These are phyloP conservation scores for Erpetoichthys calabaricus DNA, from an alignment of 2,797 vertebrate species.

Conservation along the genomic window DNA sequence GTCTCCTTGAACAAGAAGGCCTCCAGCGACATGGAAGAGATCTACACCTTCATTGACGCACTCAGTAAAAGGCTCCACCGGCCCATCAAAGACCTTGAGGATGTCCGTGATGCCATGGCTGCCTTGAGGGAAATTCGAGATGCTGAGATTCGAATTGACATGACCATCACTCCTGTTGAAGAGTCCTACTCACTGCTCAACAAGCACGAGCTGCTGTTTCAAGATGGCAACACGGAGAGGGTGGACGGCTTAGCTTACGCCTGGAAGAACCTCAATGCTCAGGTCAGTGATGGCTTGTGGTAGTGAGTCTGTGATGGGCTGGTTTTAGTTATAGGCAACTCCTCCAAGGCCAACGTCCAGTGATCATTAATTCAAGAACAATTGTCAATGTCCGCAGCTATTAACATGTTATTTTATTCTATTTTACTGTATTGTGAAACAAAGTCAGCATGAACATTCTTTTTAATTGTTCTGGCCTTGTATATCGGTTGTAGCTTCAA, in stretches of 20 bases:
- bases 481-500: too few species aligned
- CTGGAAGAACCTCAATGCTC: conserved; percentile 55
- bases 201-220: conserved; percentile 50
- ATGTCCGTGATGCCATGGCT: conserved; percentile 54
- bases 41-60: conserved; percentile 52
- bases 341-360: too few species aligned
- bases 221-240: conserved; percentile 55
- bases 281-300: conserved; percentile 32
- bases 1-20: conserved; percentile 47
- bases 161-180: conserved; percentile 56
- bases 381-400: too few species aligned
- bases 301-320: too few species aligned
- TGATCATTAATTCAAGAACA: too few species aligned
- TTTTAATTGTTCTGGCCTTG: too few species aligned
- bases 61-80: conserved; percentile 50
- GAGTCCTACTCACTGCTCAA: conserved; percentile 59
- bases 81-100: conserved; percentile 56
- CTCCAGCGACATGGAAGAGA: conserved; percentile 41
- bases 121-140: conserved; percentile 55
- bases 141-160: conserved; percentile 52
- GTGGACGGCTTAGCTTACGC: conserved; percentile 60
- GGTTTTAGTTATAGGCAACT: too few species aligned
- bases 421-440: too few species aligned
- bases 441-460: too few species aligned
- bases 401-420: too few species aligned